A percentile compares a stretch with the other conserved stretches of the same genome.
Evolutionary conservation across 2,113 vertebrate species (phyloP).

Genomic region (Butastur rufipennis): DNA sequence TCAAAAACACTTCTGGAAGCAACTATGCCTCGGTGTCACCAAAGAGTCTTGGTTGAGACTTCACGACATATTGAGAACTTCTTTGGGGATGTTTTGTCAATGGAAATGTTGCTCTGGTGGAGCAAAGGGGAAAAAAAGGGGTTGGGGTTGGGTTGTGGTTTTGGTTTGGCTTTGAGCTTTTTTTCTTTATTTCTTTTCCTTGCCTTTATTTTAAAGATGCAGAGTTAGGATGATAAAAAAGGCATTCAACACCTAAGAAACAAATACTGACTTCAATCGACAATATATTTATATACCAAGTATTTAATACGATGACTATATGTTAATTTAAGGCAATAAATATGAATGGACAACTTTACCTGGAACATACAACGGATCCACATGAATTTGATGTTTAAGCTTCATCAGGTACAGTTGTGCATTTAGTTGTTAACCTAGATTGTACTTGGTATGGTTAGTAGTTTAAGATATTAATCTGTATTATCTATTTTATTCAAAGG

Average conservation of each 20-base stretch:
- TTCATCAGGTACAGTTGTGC: not conserved
- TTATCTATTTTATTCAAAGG: not conserved
- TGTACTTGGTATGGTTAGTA: not conserved
- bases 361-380: not conserved
- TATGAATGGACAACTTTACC: not conserved
- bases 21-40: not conserved
- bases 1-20: not conserved
- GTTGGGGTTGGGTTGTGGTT: not conserved
- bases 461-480: not conserved
- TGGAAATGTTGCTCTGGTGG: not conserved
- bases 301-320: not conserved
- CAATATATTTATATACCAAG: not conserved
- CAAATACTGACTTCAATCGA: not conserved
- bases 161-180: not conserved
- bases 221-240: not conserved
- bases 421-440: not conserved
- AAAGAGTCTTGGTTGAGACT: not conserved
- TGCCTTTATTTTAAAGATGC: not conserved
- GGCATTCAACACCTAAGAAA: not conserved
- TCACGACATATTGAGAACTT: rapidly evolving
- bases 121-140: not conserved
- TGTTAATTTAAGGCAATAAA: not conserved
- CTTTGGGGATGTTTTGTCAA: not conserved
- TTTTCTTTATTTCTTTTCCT: not conserved
- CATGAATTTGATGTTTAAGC: not conserved